Percentiles rank a stretch among this genome's conserved stretches.
phyloP scores from a whole-genome alignment of 2,113 vertebrate species.

The Cinclus mexicanus region DNA sequence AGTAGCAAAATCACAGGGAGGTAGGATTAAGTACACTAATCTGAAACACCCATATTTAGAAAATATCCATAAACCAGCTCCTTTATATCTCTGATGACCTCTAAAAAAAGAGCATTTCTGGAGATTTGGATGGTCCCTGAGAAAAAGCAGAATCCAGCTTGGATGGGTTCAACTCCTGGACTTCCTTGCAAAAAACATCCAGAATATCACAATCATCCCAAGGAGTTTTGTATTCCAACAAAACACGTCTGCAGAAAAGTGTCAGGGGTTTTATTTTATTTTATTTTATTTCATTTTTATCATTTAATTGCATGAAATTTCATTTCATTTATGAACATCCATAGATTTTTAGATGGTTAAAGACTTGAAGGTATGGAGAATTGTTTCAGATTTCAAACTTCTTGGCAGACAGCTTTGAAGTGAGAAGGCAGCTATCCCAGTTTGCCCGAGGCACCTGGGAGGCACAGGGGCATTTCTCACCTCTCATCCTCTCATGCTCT shows the following conservation, averaged over 20 bases:
- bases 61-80: neutral
- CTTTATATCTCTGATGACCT: neutral
- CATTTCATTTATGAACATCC: rapidly evolving
- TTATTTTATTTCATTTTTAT: neutral
- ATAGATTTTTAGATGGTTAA: neutral
- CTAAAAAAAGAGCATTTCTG: neutral
- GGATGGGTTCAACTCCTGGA: neutral
- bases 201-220: neutral
- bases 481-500: neutral
- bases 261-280: neutral
- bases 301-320: neutral
- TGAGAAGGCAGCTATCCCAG: neutral
- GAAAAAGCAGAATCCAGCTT: neutral
- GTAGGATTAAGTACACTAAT: neutral
- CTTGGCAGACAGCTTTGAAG: neutral
- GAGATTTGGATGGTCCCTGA: neutral
- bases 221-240: neutral
- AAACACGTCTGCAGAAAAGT: neutral
- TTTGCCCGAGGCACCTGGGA: neutral
- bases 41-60: neutral
- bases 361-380: neutral
- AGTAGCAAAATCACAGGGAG: neutral
- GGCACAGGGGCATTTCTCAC: neutral
- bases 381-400: neutral
- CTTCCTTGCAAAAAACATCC: neutral